Evolutionary conservation across 1,140 invertebrate species (phyloP).

Genomic region (Drosophila cardini): DNA sequence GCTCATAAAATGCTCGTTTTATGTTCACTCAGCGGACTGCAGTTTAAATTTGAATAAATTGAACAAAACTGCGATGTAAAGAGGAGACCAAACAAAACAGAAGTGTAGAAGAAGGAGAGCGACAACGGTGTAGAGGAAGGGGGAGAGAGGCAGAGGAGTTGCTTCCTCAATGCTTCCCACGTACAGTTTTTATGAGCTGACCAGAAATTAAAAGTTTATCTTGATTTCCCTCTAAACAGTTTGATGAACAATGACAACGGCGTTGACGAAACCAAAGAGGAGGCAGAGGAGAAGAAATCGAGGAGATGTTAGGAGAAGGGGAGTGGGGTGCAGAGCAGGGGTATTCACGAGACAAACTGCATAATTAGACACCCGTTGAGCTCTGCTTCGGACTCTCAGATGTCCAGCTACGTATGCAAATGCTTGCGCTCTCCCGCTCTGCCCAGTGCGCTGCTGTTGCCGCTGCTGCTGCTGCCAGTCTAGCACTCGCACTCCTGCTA

Average conservation of each 20-base stretch:
- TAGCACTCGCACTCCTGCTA: conserved; percentile 8
- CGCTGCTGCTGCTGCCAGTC: conserved; percentile 7
- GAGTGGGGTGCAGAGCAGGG: not conserved
- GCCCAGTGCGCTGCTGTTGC: conserved; percentile 5
- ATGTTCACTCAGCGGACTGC: conserved; percentile 58
- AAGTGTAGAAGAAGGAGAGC: not conserved
- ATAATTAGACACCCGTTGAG: conserved; percentile 79
- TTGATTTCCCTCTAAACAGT: conserved; percentile 77
- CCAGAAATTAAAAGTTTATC: conserved; percentile 80
- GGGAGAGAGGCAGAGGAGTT: conserved; percentile 12
- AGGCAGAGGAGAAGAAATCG: not conserved
- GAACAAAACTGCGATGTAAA: conserved; percentile 66
- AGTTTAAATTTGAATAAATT: conserved; percentile 83
- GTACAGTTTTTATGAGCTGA: conserved; percentile 66
- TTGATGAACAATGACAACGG: conserved; percentile 76
- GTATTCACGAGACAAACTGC: conserved; percentile 49
- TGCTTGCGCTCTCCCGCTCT: conserved; percentile 6
- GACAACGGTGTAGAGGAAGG: no score
- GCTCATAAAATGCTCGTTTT: conserved; percentile 74
- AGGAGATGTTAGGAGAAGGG: not conserved
- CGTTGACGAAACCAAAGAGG: conserved; percentile 22
- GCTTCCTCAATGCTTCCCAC: conserved; percentile 62
- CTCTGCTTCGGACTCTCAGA: conserved; percentile 11
- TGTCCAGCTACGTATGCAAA: conserved; percentile 48
- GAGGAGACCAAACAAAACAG: conserved; percentile 20